A percentile compares a stretch with the other conserved stretches of the same genome.
Evolutionary conservation across 2,113 vertebrate species (phyloP).

Genomic region (Leucoraja erinaceus): DNA sequence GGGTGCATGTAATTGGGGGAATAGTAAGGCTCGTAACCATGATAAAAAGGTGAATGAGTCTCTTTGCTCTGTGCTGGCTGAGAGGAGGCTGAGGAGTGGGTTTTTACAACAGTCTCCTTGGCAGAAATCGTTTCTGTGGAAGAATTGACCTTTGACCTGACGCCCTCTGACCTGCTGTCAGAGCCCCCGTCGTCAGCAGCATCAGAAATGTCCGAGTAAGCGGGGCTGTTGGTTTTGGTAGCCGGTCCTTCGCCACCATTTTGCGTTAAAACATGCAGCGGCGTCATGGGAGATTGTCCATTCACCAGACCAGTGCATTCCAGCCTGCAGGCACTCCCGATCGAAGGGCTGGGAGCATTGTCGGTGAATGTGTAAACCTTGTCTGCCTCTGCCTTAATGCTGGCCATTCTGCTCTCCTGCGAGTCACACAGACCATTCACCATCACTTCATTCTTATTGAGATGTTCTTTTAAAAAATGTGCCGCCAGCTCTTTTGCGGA

Average conservation of each 20-base stretch:
- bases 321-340: constrained; percentile 79
- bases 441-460: constrained; percentile 80
- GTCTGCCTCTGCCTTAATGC: constrained; percentile 93
- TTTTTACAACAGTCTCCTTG: constrained; percentile 70
- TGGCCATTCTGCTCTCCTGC: constrained; percentile 94
- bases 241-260: constrained; percentile 62
- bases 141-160: constrained; percentile 78
- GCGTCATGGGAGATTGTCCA: constrained; percentile 61
- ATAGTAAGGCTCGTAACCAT: constrained; percentile 89
- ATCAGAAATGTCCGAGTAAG: constrained; percentile 95
- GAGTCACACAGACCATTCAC: constrained; percentile 76
- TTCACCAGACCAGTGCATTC: constrained; percentile 74
- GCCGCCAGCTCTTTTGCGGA: constrained; percentile 75
- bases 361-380: constrained; percentile 98
- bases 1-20: constrained; percentile 83
- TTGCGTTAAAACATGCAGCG: constrained; percentile 63
- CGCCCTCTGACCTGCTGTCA: constrained; percentile 77
- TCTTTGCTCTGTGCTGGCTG: constrained; percentile 71
- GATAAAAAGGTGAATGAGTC: constrained; percentile 81
- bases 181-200: constrained; percentile 87
- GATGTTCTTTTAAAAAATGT: constrained; percentile 92
- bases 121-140: constrained; percentile 70
- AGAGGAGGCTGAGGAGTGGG: constrained; percentile 60
- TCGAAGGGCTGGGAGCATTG: constrained; percentile 95
- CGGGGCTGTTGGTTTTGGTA: constrained; percentile 88